Base-by-base conservation (phyloP, 2,888 invertebrate genomes). In the Tetragnatha montana region DNA sequence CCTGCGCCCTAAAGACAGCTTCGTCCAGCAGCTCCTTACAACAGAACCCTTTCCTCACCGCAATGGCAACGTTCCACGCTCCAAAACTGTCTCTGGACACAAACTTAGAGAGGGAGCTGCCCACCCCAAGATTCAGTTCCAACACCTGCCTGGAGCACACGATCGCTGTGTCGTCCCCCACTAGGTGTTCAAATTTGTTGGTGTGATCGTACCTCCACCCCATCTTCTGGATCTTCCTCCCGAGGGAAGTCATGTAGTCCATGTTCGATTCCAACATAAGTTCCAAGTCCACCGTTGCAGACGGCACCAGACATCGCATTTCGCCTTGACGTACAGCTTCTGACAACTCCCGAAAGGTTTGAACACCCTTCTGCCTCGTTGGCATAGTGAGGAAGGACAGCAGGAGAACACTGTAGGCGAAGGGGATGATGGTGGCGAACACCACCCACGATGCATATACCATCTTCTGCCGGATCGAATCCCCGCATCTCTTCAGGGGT, bases 31-130 rank as follows among this genome's bases (percentile, higher is more conserved):
- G 17, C 0, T 51, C 35, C 75, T 83, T 83, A 19, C 83, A 83
- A 21, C 83, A 83, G 51, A 83, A 83, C 6, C 10, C 60, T 49
- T 75, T 83, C 14, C 83, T 60, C 1, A 83, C 19, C 12, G 75
- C 83, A 35, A 83, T 75, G 4, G 19, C 83, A 17, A 75, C 22
- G 14, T 60, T n/a, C 74, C 74, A 83, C 10, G 19, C 22, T 22
- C 83, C 83, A 75, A 83, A 83, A 10, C 68, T 60, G 35, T 83
- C 83, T 17, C 68, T 47, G 6, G 83, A 83, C 8, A 82, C 22
- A 21, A 47, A 49, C 6, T 51, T 68, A 17, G 60, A 8, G 7
- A 14, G 6, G 8, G 19, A 14, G 3, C 8, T 3, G 6, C 49
- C n/a, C 3, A 7, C 21, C 6, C 21, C 60, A n/a, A 69, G 10